A percentile compares a stretch with the other conserved stretches of the same genome.
phyloP scores from a whole-genome alignment of 2,797 vertebrate species.

The Zenarchopterus dispar region DNA sequence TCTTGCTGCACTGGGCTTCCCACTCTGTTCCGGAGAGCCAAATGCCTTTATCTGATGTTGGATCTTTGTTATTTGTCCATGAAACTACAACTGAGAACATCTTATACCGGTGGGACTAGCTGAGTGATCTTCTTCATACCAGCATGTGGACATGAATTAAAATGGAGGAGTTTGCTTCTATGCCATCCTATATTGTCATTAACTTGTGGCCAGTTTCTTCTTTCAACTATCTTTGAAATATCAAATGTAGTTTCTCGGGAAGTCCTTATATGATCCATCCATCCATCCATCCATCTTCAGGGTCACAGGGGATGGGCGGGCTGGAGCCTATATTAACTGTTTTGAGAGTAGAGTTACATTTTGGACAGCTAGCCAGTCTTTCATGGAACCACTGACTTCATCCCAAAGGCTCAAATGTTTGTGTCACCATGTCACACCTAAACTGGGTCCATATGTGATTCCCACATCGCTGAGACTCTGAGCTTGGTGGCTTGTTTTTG shows the following conservation, averaged over 20 bases:
- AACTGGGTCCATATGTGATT: slow-evolving; percentile 55
- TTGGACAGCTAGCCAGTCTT: too few relatives aligned
- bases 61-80: slow-evolving; percentile 85
- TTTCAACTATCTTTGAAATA: slow-evolving; percentile 63
- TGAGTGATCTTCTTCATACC: slow-evolving; percentile 71
- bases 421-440: slow-evolving; percentile 65
- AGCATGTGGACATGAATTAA: slow-evolving; percentile 74
- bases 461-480: slow-evolving; percentile 39
- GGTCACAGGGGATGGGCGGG: too few relatives aligned
- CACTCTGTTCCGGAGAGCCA: slow-evolving; percentile 80
- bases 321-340: too few relatives aligned
- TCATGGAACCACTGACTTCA: slow-evolving; percentile 16
- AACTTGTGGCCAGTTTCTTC: slow-evolving; percentile 62
- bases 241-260: slow-evolving; percentile 51
- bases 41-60: slow-evolving; percentile 80
- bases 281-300: too few relatives aligned
- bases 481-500: slow-evolving; percentile 55
- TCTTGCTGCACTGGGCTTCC: slow-evolving; percentile 76
- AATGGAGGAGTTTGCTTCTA: slow-evolving; percentile 66
- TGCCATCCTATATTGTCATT: slow-evolving; percentile 67
- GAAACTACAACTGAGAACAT: slow-evolving; percentile 84
- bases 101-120: slow-evolving; percentile 75
- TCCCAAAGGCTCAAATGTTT: slow-evolving; percentile 50
- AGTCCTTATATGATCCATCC: slow-evolving; percentile 47
- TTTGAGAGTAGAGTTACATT: too few relatives aligned